A percentile compares a stretch with the other conserved stretches of the same genome.
Evolutionary conservation across 1,140 invertebrate species (phyloP).

Genomic region (Vollenhovia emeryi): DNA sequence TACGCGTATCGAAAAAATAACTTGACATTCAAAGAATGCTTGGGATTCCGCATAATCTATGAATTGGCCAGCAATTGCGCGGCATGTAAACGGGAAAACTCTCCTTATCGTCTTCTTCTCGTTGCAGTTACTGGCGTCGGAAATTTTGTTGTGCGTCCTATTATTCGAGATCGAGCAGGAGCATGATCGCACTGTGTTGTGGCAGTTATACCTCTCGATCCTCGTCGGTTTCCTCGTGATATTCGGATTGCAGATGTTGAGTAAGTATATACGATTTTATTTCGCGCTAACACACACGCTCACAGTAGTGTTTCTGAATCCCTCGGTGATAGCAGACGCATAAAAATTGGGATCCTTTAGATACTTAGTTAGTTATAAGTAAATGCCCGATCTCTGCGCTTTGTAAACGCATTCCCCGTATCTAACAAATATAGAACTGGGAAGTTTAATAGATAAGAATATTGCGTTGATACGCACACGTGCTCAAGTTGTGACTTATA

Average conservation of each 20-base stretch:
- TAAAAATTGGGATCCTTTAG: not conserved
- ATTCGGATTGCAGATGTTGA: conserved; percentile 81
- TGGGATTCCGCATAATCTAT: not conserved
- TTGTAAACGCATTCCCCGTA: not conserved
- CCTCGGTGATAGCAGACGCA: not conserved
- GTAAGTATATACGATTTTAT: conserved; percentile 76
- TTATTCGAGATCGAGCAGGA: conserved; percentile 89
- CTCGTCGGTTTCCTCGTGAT: conserved; percentile 82
- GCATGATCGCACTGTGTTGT: conserved; percentile 82
- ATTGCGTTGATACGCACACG: not conserved
- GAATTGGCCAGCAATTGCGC: not conserved
- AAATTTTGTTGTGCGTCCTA: conserved; percentile 89
- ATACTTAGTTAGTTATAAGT: not conserved
- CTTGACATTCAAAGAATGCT: not conserved
- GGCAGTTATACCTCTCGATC: conserved; percentile 82
- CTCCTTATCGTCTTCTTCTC: not conserved
- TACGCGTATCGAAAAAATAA: not conserved
- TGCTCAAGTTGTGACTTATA: not conserved
- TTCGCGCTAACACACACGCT: not conserved
- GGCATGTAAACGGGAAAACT: not conserved
- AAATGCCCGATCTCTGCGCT: not conserved
- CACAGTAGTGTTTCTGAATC: not conserved
- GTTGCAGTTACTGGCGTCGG: conserved; percentile 87
- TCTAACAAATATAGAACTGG: not conserved
- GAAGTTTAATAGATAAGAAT: conserved; percentile 26